Conservation (phyloP, 30 jellyfish, hydroid and myxozoan genomes). For the Catostylus mosaicus region DNA sequence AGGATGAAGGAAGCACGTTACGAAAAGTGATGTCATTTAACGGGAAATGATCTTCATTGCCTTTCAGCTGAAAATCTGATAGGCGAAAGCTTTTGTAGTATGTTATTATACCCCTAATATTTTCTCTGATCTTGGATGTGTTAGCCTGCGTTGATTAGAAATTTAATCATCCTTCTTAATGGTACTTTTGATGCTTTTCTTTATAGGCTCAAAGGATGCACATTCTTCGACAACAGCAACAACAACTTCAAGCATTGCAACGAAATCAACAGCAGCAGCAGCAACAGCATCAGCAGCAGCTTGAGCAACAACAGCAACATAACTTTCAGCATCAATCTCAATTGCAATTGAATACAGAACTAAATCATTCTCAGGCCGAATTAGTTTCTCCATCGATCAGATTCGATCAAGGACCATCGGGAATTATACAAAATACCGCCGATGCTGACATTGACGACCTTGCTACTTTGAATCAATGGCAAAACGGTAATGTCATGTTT, state of each 20-base stretch:
- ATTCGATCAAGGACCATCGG: background rate
- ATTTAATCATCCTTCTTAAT: background rate
- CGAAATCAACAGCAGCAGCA: constrained; percentile 30
- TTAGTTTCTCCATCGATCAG: background rate
- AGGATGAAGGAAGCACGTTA: too few relatives aligned
- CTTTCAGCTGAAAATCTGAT: too few relatives aligned
- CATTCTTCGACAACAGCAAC: constrained; percentile 48
- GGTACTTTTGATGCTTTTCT: background rate
- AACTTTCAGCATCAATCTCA: constrained; percentile 9
- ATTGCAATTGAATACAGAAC: background rate
- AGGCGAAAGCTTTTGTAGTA: too few relatives aligned
- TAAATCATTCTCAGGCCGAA: background rate
- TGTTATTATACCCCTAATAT: too few relatives aligned
- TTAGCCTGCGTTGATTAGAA: too few relatives aligned
- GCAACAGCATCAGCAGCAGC: constrained; percentile 27
- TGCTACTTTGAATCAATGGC: constrained; percentile 18
- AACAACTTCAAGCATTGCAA: constrained; percentile 55
- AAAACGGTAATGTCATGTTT: constrained; percentile 10
- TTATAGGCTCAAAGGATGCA: constrained; percentile 60
- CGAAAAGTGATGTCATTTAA: too few relatives aligned
- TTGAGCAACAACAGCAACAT: constrained; percentile 31
- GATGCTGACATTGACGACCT: background rate
- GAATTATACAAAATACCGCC: background rate
- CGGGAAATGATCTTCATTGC: too few relatives aligned
- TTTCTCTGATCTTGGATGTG: too few relatives aligned